Evolutionary conservation across 2,113 vertebrate genomes (phyloP), one percentile per base, ranked within the genome.

Genomic region (Mixornis gularis): DNA sequence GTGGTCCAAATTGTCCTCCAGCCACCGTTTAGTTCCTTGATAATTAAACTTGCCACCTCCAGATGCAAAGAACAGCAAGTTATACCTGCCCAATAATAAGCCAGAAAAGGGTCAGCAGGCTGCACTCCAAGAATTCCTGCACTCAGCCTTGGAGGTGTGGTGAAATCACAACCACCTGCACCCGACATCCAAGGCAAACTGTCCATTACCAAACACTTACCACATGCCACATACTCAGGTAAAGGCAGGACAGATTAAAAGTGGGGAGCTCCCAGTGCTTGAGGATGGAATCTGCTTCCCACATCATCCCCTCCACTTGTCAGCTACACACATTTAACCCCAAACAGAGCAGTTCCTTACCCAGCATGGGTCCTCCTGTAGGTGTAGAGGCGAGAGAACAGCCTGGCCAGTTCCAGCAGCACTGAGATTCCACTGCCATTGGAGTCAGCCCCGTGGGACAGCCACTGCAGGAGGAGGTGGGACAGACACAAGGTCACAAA

Each of bases 31-130:
- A 64, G 99, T 99, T 41, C 99, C 99, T 97, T 99, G 99, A 86
- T 99, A 99, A 97, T 99, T 99, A 90, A 99, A 99, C 92, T 99
- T 99, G 43, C 99, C 99, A 34, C 99, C 99, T 77, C 99, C 99
- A 3, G 99, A 99, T 1, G 99, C 98, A 77, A 99, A 99, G 97
- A 99, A 99, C 73, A 99, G 97, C 89, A 99, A 97, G 87, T 99
- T 99, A 95, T 99, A 99, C 95, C 99, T 99, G 94, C 48, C 77
- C 71, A 95, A 95, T 16, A 72, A 90, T 80, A 52, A 26, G 12
- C 21, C 41, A 72, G 64, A n/a, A 30, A 79, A 80, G 21, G 6
- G 9, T 95, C 21, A 94, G 34, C 24, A 44, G 4, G 3, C 30
- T 55, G 74, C 34, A 56, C 15, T 76, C 44, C 40, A 11, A 32